Base-by-base conservation (phyloP, 2,888 invertebrate species). In the Drosophila greeni region DNA sequence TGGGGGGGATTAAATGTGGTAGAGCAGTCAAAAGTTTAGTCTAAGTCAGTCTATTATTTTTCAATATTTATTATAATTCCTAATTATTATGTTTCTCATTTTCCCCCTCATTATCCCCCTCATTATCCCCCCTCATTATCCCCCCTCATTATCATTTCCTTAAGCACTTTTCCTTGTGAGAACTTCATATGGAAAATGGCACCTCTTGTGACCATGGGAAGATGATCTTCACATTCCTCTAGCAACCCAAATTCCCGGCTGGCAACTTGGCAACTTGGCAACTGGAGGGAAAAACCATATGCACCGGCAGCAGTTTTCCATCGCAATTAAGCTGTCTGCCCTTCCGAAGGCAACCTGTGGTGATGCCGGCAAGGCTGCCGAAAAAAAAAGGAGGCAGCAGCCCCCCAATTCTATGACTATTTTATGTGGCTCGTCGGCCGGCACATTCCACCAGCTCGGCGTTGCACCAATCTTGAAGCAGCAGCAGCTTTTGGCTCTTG, bases 301-400 rank as follows among this genome's bases (percentile, higher is more conserved):
- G 53, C 66, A 61, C 66, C 62, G 42, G 66, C 62, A 43, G 48
- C 66, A 24, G 42, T 42, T 42, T 42, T 42, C 42, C 42, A 42
- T 51, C 56, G 47, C 74, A 74, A 74, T 74, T 74, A 74, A 76
- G 55, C 49, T 74, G 74, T 76, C 80, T 54, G 60, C 56, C 68
- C 54, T 57, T 62, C 68, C 37, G 59, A 51, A 58, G 56, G 48
- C 57, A 58, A 66, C 70, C 66, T 66, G 66, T 66, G 39, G 57
- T 36, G 70, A 70, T 42, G 47, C 40, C 60, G 51, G 60, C 77
- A 77, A 77, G 85, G 85, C 83, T 84, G 67, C 55, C 61, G 67
- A 66, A 61, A 53, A 51, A 62, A 29, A 51, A 42, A n/a, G n/a
- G 36, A 67, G 49, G n/a, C n/a, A n/a, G 26, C 26, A 23, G 23